Conservation (phyloP, 2,888 invertebrate genomes). For the Brassicogethes aeneus region DNA sequence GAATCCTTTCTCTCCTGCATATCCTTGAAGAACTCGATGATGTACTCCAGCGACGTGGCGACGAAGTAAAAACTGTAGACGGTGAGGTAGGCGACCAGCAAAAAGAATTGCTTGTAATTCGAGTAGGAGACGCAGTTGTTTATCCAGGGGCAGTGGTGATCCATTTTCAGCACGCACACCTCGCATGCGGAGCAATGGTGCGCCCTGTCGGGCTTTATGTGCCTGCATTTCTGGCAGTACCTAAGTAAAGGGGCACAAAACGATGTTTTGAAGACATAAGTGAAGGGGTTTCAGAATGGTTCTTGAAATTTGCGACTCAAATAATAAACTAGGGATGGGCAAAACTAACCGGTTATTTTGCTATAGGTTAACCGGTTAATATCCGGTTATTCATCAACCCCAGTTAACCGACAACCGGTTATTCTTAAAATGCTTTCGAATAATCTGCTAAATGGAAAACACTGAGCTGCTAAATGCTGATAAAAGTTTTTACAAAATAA, state of each 20-base stretch:
- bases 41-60: conserved; percentile 6
- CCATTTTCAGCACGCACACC: conserved; percentile 30
- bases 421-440: too few species aligned
- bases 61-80: conserved; percentile 16
- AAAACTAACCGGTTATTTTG: too few species aligned
- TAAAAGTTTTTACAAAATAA: too few species aligned
- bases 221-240: conserved; percentile 25
- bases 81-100: conserved; percentile 22
- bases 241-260: conserved; percentile 12
- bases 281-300: too few species aligned
- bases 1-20: too few species aligned
- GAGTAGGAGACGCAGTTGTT: conserved; percentile 28
- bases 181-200: conserved; percentile 30
- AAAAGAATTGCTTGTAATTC: conserved; percentile 28
- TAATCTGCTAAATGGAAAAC: too few species aligned
- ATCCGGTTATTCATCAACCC: too few species aligned
- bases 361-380: too few species aligned
- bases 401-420: too few species aligned
- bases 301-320: too few species aligned
- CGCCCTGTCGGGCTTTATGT: conserved; percentile 30
- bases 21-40: background rate
- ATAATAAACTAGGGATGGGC: too few species aligned
- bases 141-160: conserved; percentile 33
- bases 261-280: background rate
- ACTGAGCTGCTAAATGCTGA: too few species aligned